phyloP scores from a whole-genome alignment of 1,140 invertebrate genomes.

The Trachymyrmex septentrionalis region DNA sequence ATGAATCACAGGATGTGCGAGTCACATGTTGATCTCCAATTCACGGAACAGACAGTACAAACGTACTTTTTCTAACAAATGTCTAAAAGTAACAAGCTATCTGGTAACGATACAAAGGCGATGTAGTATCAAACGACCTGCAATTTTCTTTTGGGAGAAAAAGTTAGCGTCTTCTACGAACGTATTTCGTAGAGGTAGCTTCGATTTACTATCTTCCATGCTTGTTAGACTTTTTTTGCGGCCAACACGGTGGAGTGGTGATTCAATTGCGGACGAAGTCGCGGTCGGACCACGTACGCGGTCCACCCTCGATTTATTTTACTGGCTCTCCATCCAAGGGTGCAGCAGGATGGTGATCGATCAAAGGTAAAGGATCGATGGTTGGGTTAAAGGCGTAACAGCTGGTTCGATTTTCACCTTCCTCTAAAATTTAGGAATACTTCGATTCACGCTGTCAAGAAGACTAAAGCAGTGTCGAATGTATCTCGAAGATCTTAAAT shows the following conservation, averaged over 20 bases:
- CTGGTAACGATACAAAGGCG: slow-evolving; percentile 34
- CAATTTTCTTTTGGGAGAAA: slow-evolving; percentile 28
- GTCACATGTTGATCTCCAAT: neutral
- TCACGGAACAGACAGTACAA: neutral
- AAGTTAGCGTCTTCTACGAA: slow-evolving; percentile 14
- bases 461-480: slow-evolving; percentile 1
- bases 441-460: neutral
- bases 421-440: slow-evolving; percentile 29
- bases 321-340: neutral
- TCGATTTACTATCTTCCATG: slow-evolving; percentile 65
- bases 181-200: slow-evolving; percentile 46
- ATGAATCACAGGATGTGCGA: neutral
- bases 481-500: slow-evolving; percentile 1
- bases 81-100: slow-evolving; percentile 38
- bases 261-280: slow-evolving; percentile 69
- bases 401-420: slow-evolving; percentile 18
- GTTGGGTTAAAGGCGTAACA: slow-evolving; percentile 42
- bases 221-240: slow-evolving; percentile 67
- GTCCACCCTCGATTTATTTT: slow-evolving; percentile 66
- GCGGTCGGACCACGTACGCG: slow-evolving; percentile 67
- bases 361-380: slow-evolving; percentile 62
- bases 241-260: slow-evolving; percentile 37
- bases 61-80: neutral
- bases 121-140: neutral
- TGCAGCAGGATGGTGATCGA: slow-evolving; percentile 45